These are phyloP conservation scores for Glomeris marginata DNA, from an alignment of 2,888 invertebrate species.

Conservation along the genomic window DNA sequence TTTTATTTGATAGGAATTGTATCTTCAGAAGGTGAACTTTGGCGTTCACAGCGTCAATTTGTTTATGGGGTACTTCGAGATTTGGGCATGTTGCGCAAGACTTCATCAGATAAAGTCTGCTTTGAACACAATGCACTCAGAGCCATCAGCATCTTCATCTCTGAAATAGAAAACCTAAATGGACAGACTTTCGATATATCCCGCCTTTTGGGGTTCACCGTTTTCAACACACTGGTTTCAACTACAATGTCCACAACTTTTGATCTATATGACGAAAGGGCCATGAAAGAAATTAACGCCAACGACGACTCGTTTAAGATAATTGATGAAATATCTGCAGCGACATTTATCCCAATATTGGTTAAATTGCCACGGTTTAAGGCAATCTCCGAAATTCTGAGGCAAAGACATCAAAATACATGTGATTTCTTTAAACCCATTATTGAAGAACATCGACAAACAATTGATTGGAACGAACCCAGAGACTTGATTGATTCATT, in stretches of 20 bases:
- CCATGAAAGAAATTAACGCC: constrained; percentile 10
- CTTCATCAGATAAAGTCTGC: constrained; percentile 25
- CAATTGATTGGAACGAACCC: constrained; percentile 6
- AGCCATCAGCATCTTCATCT: constrained; percentile 9
- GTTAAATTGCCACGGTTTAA: constrained; percentile 4
- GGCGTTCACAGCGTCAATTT: constrained; percentile 68
- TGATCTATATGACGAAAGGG: constrained; percentile 12
- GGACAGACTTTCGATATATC: constrained; percentile 12
- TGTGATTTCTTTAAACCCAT: constrained; percentile 13
- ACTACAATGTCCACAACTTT: constrained; percentile 12
- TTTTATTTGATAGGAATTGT: constrained; percentile 47
- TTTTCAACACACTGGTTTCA: constrained; percentile 12
- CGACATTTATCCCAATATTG: constrained; percentile 11
- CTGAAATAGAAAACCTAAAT: constrained; percentile 9
- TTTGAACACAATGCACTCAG: constrained; percentile 10
- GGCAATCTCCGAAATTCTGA: background rate
- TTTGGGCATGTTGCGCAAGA: constrained; percentile 52
- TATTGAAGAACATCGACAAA: constrained; percentile 11
- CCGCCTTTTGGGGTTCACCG: constrained; percentile 11
- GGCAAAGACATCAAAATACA: background rate
- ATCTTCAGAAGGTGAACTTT: constrained; percentile 61
- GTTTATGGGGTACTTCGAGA: constrained; percentile 53
- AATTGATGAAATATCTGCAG: constrained; percentile 10
- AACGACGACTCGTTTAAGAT: constrained; percentile 13
- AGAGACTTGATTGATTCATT: constrained; percentile 17